Conservation (phyloP, 2,797 vertebrate species). For the Sebastes flavidus region DNA sequence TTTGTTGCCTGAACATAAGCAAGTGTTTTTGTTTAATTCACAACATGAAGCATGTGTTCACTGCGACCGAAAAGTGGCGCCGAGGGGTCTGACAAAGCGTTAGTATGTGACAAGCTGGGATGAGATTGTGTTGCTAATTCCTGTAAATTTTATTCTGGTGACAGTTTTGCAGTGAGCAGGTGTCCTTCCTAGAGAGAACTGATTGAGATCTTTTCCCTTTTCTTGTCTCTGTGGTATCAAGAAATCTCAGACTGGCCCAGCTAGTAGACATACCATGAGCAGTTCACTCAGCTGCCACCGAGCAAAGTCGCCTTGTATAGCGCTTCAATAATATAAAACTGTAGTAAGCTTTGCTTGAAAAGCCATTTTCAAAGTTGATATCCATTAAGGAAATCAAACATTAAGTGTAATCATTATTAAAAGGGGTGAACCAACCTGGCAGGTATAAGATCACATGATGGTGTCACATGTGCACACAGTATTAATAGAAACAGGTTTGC, state of each 20-base stretch:
- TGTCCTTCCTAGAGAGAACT: not conserved
- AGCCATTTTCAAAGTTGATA: not conserved
- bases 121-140: no score
- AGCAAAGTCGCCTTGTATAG: not conserved
- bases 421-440: not conserved
- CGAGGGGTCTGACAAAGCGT: no score
- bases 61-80: no score
- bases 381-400: no score
- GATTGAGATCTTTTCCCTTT: not conserved
- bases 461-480: constrained; percentile 8
- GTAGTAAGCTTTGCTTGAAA: not conserved
- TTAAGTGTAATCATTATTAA: not conserved
- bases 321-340: not conserved
- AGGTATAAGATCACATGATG: not conserved
- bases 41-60: no score
- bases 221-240: not conserved
- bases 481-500: constrained; percentile 39
- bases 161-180: not conserved
- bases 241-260: not conserved
- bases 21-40: no score
- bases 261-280: not conserved
- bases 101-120: no score
- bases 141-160: not conserved
- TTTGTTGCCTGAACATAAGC: no score
- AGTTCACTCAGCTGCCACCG: not conserved